phyloP scores from a whole-genome alignment of 2,888 invertebrate genomes.

The Amaurobius ferox region DNA sequence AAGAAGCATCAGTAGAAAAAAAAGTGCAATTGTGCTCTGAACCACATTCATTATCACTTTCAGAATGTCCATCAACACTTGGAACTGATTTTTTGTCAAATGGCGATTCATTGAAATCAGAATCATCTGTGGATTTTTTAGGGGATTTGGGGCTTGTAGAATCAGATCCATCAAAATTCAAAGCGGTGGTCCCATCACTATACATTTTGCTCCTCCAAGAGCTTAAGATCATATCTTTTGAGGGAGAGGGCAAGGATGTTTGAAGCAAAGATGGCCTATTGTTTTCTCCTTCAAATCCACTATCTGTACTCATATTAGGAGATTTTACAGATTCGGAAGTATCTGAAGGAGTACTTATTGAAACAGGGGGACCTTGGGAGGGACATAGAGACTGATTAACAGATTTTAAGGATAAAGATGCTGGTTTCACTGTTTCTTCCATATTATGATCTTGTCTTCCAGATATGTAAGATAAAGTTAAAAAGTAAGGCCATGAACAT shows the following conservation, averaged over 20 bases:
- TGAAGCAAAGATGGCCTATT: slow-evolving; percentile 68
- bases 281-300: slow-evolving; percentile 73
- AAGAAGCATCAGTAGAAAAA: slow-evolving; percentile 52
- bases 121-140: slow-evolving; percentile 69
- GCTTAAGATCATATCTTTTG: slow-evolving; percentile 60
- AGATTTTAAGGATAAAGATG: slow-evolving; percentile 61
- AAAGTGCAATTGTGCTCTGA: slow-evolving; percentile 62
- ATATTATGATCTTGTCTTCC: slow-evolving; percentile 67
- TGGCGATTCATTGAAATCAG: slow-evolving; percentile 72
- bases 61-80: slow-evolving; percentile 65
- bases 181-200: slow-evolving; percentile 48
- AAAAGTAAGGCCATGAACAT: slow-evolving; percentile 72
- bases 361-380: slow-evolving; percentile 59
- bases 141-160: slow-evolving; percentile 68
- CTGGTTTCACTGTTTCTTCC: slow-evolving; percentile 69
- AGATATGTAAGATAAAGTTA: slow-evolving; percentile 72
- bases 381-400: slow-evolving; percentile 48
- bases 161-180: slow-evolving; percentile 62
- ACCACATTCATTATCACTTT: slow-evolving; percentile 67
- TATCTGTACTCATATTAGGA: slow-evolving; percentile 72
- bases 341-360: slow-evolving; percentile 62
- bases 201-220: slow-evolving; percentile 71
- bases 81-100: slow-evolving; percentile 71
- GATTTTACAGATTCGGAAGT: slow-evolving; percentile 69
- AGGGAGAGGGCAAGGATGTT: slow-evolving; percentile 62